Evolutionary conservation across 2,888 invertebrate species (phyloP), one percentile per base, ranked within the genome.

Genomic region (Choristoneura rosaceana): DNA sequence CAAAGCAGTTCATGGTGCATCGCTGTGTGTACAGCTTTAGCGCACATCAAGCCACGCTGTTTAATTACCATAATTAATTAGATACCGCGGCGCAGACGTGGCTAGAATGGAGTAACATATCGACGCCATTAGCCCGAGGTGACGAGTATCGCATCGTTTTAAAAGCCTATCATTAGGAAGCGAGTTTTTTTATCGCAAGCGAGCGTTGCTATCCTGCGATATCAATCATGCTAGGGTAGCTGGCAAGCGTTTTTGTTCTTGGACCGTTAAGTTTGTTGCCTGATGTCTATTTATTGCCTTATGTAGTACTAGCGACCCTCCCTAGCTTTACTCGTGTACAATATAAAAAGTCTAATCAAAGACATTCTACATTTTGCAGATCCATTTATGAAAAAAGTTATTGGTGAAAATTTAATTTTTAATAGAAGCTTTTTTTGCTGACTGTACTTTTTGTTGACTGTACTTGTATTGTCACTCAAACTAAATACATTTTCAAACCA

Each of bases 51-150:
- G 87, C 87, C 85, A 82, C 84, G 80, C 82, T 88, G 90, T 90
- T 91, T 92, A 93, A 94, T 93, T 93, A 90, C 90, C 89, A 90
- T 92, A 93, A 93, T 93, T 92, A 94, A 93, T 94, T 90, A 90
- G 91, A 90, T 87, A 89, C 88, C 89, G 87, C 82, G 80, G 88
- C 86, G 87, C 85, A 87, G 92, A 90, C 92, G 88, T 87, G 90
- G 82, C 81, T 81, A 91, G 93, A 93, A 93, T 92, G 81, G 92
- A 88, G 90, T 88, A 88, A 93, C 91, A 89, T 91, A 92, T 92
- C 86, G 90, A 88, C 81, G 88, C 86, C 90, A 92, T 90, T 90
- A 90, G 82, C 80, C 75, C 77, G 82, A 88, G 86, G 90, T 90
- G 92, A 91, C 91, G 90, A 90, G 83, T 86, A 81, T 82, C 81